Conservation (phyloP, 1,140 invertebrate species). For the Drosophila nigrodunni region DNA sequence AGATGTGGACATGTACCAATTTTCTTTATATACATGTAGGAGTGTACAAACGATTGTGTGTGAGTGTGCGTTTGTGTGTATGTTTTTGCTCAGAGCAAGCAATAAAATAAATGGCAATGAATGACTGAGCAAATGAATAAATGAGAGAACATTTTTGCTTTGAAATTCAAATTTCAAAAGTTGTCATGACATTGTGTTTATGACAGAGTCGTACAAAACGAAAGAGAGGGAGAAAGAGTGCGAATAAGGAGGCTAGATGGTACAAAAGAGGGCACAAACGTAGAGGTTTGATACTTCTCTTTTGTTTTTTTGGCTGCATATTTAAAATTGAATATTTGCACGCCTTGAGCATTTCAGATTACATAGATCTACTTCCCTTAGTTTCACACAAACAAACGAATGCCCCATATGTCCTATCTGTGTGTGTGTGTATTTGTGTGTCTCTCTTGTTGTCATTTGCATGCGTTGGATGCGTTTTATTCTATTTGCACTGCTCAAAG, state of each 20-base stretch:
- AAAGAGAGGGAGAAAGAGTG: neutral
- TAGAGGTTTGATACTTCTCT: slow-evolving; percentile 16
- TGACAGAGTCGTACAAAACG: slow-evolving; percentile 50
- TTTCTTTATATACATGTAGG: slow-evolving; percentile 34
- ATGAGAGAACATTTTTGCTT: slow-evolving; percentile 73
- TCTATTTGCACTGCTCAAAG: slow-evolving; percentile 78
- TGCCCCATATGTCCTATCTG: neutral
- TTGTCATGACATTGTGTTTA: slow-evolving; percentile 83
- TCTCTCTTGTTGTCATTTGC: slow-evolving; percentile 73
- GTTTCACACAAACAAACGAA: slow-evolving; percentile 55
- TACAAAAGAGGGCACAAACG: too few relatives aligned
- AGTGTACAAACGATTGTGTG: slow-evolving; percentile 3
- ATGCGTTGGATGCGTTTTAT: slow-evolving; percentile 70
- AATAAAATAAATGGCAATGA: slow-evolving; percentile 83
- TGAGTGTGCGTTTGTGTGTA: slow-evolving; percentile 10
- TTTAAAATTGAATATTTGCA: slow-evolving; percentile 83
- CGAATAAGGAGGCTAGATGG: neutral
- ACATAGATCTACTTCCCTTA: slow-evolving; percentile 80
- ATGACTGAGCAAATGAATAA: slow-evolving; percentile 82
- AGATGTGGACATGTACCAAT: slow-evolving; percentile 61
- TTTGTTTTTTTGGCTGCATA: slow-evolving; percentile 63
- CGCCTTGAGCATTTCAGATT: slow-evolving; percentile 81
- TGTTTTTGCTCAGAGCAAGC: slow-evolving; percentile 47
- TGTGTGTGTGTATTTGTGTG: slow-evolving; percentile 37
- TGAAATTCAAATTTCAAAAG: slow-evolving; percentile 84